phyloP scores from a whole-genome alignment of 2,888 invertebrate species.

The Merodon equestris region DNA sequence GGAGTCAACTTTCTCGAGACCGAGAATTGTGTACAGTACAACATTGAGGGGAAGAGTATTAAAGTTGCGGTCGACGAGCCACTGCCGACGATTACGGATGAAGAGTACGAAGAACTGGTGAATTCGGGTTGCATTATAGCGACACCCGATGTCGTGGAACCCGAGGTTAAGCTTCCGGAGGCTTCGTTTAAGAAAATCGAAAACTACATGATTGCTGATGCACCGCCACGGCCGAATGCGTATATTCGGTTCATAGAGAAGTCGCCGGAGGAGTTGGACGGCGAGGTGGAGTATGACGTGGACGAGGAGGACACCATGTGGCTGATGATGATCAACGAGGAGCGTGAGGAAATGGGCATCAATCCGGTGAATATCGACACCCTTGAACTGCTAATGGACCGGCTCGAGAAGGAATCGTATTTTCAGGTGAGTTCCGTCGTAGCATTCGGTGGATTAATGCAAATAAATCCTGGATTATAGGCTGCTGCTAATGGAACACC shows the following conservation, averaged over 20 bases:
- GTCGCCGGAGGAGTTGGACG: slow-evolving; percentile 95
- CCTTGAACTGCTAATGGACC: slow-evolving; percentile 97
- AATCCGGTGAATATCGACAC: slow-evolving; percentile 91
- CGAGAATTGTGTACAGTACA: slow-evolving; percentile 91
- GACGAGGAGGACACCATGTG: slow-evolving; percentile 99
- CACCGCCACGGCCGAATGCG: slow-evolving; percentile 90
- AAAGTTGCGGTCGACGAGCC: slow-evolving; percentile 84
- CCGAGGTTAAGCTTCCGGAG: slow-evolving; percentile 83
- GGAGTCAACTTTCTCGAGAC: slow-evolving; percentile 88
- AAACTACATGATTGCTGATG: slow-evolving; percentile 89
- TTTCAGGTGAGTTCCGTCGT: slow-evolving; percentile 84
- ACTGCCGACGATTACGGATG: slow-evolving; percentile 84
- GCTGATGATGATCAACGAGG: slow-evolving; percentile 93
- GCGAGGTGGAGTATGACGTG: slow-evolving; percentile 96
- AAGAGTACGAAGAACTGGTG: slow-evolving; percentile 80
- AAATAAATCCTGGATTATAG: slow-evolving; percentile 72
- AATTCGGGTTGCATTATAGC: slow-evolving; percentile 76
- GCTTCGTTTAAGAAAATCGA: slow-evolving; percentile 85
- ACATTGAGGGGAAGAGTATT: slow-evolving; percentile 89
- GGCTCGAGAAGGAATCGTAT: slow-evolving; percentile 98
- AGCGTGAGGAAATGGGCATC: slow-evolving; percentile 85
- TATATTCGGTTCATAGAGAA: slow-evolving; percentile 97
- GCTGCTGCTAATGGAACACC: slow-evolving; percentile 85
- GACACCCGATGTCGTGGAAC: slow-evolving; percentile 77
- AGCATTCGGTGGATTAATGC: background rate